Evolutionary conservation across 2,113 vertebrate species (phyloP), one percentile per base, ranked within the genome.

Genomic region (Morphnarchus princeps): DNA sequence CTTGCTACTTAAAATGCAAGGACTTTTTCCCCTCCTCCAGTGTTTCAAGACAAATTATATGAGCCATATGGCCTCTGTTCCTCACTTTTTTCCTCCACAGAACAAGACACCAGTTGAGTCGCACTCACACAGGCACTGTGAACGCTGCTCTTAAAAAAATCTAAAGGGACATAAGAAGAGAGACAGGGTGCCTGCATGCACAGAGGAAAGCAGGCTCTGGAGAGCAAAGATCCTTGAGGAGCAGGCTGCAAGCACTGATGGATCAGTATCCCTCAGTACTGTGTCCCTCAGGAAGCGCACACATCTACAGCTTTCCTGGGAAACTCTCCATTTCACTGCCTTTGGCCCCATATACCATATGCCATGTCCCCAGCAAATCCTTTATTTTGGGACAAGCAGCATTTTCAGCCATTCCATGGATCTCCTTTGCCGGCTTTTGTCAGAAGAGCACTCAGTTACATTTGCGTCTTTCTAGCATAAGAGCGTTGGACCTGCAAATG

Each of bases 401-500:
- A 1, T 42, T 28, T 71, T 61, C n/a, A 74, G 36, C 29, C 21
- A 67, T 17, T 13, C 47, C 24, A 42, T 2, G 3, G 32, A 42
- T n/a, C 45, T 49, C 32, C 20, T 67, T 22, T 40, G 11, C 5
- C 25, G 34, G 18, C 9, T 90, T 40, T 17, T 32, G 7, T 24
- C 25, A 52, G 59, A 62, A 58, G 13, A 82, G 7, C 10, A 6
- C 8, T 69, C 57, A 7, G 38, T 24, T 66, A 9, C 25, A 22
- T 40, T 36, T 31, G 16, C 29, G 20, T 18, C 58, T 52, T 77
- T 24, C 14, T 10, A 20, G 9, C 12, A 40, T 8, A 34, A 54
- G 22, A 40, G 24, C 2, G 0, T 2, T 50, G 57, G 42, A 29
- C 3, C 3, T 13, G 13, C 11, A 47, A 73, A 63, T 5, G 6